Percentiles rank a stretch among this genome's conserved stretches.
phyloP scores from a whole-genome alignment of 1,140 invertebrate species.

The Meloidogyne hapla region DNA sequence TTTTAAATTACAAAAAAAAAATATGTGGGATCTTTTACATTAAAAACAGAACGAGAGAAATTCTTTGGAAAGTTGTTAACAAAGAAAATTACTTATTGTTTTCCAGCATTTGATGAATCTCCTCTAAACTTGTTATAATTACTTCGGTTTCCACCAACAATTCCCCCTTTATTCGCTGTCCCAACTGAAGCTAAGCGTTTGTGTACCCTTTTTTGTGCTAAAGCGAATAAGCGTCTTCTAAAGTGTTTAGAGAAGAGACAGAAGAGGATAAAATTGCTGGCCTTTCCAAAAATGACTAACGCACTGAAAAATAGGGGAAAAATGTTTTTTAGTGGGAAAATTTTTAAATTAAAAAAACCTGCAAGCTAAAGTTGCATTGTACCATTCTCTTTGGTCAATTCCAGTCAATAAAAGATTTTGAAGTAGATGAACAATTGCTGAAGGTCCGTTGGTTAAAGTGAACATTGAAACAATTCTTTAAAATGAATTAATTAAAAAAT shows the following conservation, averaged over 20 bases:
- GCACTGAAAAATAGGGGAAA: conserved; percentile 45
- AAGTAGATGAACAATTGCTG: conserved; percentile 57
- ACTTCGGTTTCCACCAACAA: conserved; percentile 14
- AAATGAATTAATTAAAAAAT: not conserved
- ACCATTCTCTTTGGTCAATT: conserved; percentile 30
- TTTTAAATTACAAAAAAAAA: too few relatives aligned
- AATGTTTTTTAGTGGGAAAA: too few relatives aligned
- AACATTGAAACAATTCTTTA: conserved; percentile 58
- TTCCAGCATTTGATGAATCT: conserved; percentile 8
- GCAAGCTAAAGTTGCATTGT: conserved; percentile 43
- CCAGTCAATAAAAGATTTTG: conserved; percentile 32
- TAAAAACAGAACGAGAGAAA: too few relatives aligned
- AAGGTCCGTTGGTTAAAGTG: conserved; percentile 60
- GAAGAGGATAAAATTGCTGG: conserved; percentile 61
- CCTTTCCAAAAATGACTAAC: conserved; percentile 59
- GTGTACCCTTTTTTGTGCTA: conserved; percentile 61
- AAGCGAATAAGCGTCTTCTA: conserved; percentile 49
- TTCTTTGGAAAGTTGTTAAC: too few relatives aligned
- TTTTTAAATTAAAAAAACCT: conserved; percentile 14
- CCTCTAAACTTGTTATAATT: conserved; percentile 2
- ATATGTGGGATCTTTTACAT: too few relatives aligned
- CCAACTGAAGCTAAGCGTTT: conserved; percentile 18
- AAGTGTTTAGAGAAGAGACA: conserved; percentile 62
- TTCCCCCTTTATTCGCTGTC: not conserved
- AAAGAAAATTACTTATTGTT: not conserved